Conservation (phyloP, 2,888 invertebrate species). For the Ornithoptera alexandrae region DNA sequence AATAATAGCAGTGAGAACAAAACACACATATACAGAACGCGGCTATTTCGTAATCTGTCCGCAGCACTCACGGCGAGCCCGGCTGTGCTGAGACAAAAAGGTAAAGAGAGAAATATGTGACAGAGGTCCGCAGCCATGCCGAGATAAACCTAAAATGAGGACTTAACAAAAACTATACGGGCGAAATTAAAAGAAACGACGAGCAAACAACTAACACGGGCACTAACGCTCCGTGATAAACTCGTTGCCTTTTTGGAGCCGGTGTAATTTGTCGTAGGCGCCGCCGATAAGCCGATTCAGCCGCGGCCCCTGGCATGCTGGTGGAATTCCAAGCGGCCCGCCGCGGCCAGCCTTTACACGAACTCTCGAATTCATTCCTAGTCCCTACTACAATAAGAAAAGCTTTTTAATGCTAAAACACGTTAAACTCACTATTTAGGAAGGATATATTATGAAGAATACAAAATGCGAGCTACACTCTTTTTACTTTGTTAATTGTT, state of each 20-base stretch:
- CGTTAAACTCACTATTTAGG: too few relatives aligned
- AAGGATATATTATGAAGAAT: too few relatives aligned
- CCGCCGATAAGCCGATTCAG: slow-evolving; percentile 71
- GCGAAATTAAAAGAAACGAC: slow-evolving; percentile 75
- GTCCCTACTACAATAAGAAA: too few relatives aligned
- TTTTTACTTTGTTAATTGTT: too few relatives aligned
- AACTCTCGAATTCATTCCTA: too few relatives aligned
- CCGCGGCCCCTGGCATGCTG: slow-evolving; percentile 56
- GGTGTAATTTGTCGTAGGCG: slow-evolving; percentile 79
- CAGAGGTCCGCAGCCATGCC: slow-evolving; percentile 59
- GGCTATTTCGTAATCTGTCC: slow-evolving; percentile 38
- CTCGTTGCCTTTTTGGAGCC: slow-evolving; percentile 67
- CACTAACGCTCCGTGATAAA: slow-evolving; percentile 72
- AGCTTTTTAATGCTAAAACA: too few relatives aligned
- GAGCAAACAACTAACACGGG: slow-evolving; percentile 71
- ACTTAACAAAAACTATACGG: slow-evolving; percentile 69
- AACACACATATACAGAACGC: slow-evolving; percentile 33
- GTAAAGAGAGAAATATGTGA: slow-evolving; percentile 57
- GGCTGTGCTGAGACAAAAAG: slow-evolving; percentile 44
- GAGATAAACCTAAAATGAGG: slow-evolving; percentile 70
- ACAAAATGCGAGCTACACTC: too few relatives aligned
- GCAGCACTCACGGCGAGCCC: slow-evolving; percentile 40
- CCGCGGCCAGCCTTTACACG: neutral
- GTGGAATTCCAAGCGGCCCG: slow-evolving; percentile 59
- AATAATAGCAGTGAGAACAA: neutral